Evolutionary conservation across 2,888 invertebrate species (phyloP).

Genomic region (Celastrina argiolus): DNA sequence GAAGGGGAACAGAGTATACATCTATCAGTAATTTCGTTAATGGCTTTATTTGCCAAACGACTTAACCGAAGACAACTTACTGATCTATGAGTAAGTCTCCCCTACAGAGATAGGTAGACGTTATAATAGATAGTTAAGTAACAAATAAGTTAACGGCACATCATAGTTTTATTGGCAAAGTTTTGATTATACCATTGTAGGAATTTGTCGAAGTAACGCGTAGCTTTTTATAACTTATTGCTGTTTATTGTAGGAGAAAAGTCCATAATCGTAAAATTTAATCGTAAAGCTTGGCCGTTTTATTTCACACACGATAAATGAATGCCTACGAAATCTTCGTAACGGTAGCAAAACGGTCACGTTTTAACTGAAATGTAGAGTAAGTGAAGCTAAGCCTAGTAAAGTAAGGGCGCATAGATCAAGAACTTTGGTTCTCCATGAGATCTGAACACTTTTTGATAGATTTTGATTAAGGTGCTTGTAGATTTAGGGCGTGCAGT

Average conservation of each 20-base stretch:
- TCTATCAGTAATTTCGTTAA: conserved; percentile 27
- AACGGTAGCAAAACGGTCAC: too few species aligned
- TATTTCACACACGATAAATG: neutral
- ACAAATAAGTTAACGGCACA: conserved; percentile 47
- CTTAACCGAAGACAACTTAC: too few species aligned
- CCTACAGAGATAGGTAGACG: neutral
- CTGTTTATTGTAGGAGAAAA: conserved; percentile 13
- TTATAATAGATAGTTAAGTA: conserved; percentile 30
- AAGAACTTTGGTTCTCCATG: too few species aligned
- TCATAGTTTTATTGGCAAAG: conserved; percentile 20
- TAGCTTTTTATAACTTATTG: conserved; percentile 18
- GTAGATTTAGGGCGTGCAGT: too few species aligned
- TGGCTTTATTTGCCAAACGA: conserved; percentile 27
- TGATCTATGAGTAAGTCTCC: neutral
- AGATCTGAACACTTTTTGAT: too few species aligned
- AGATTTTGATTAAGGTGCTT: too few species aligned
- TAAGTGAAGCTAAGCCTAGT: too few species aligned
- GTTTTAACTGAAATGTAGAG: too few species aligned
- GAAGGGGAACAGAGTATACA: too few species aligned
- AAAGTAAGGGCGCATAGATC: too few species aligned
- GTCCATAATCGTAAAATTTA: conserved; percentile 2
- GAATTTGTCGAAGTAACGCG: conserved; percentile 10
- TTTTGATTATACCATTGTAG: conserved; percentile 20
- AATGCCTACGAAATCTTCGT: too few species aligned
- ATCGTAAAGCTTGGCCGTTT: neutral